phyloP scores from a whole-genome alignment of 2,888 invertebrate genomes.

The Diarsia mendica region DNA sequence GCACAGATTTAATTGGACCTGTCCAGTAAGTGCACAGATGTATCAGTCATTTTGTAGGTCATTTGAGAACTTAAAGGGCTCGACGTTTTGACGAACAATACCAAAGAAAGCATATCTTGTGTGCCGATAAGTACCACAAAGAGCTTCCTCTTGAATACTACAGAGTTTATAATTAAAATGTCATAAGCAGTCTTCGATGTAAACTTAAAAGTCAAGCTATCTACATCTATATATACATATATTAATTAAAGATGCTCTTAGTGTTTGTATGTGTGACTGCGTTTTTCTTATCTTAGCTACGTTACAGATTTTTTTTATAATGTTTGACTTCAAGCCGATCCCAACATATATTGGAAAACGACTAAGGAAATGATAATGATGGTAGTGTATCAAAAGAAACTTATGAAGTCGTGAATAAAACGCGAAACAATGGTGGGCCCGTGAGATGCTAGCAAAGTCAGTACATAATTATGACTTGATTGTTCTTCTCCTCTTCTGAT shows the following conservation, averaged over 20 bases:
- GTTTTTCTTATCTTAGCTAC: not conserved
- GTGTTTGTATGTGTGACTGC: not conserved
- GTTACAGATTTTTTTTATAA: not conserved
- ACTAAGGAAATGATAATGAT: not conserved
- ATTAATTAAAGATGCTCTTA: not conserved
- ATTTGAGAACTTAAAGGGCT: too few relatives aligned
- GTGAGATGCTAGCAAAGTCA: too few relatives aligned
- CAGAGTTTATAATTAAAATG: not conserved
- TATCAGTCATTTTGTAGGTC: too few relatives aligned
- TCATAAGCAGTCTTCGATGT: not conserved
- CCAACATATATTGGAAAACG: too few relatives aligned
- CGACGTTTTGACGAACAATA: not conserved
- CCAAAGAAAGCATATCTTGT: not conserved
- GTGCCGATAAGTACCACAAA: not conserved
- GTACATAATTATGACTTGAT: not conserved
- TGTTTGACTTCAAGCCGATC: not conserved
- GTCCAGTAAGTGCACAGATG: not conserved
- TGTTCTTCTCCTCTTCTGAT: not conserved
- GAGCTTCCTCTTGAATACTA: not conserved
- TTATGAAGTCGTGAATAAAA: not conserved
- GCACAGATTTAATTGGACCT: not conserved
- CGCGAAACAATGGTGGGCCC: too few relatives aligned
- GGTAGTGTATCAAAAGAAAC: not conserved
- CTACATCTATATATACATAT: not conserved
- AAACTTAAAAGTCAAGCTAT: not conserved